These are phyloP conservation scores for Scaptomyza tumidula DNA, from an alignment of 2,888 invertebrate genomes.

Conservation along the genomic window DNA sequence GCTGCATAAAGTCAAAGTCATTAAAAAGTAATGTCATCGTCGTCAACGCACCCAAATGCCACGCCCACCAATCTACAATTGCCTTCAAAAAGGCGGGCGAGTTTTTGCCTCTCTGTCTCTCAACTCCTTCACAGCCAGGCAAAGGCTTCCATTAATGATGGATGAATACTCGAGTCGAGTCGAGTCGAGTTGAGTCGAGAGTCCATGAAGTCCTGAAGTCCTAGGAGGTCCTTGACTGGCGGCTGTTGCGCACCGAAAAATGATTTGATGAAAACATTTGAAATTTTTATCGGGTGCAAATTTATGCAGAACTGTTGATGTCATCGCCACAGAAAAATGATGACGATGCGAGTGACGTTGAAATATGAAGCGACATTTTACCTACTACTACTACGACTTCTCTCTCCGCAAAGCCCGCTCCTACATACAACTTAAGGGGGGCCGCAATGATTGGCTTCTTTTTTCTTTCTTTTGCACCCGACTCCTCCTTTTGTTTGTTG, in stretches of 20 bases:
- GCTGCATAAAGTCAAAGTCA: slow-evolving; percentile 80
- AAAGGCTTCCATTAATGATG: slow-evolving; percentile 70
- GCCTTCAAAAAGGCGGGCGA: slow-evolving; percentile 5
- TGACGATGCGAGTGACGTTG: slow-evolving; percentile 79
- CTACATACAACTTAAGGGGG: slow-evolving; percentile 24
- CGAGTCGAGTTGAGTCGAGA: slow-evolving; percentile 15
- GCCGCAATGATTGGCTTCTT: slow-evolving; percentile 61
- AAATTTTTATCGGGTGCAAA: slow-evolving; percentile 82
- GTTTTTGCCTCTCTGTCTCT: slow-evolving; percentile 12
- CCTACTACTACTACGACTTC: slow-evolving; percentile 33
- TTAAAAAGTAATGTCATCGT: slow-evolving; percentile 78
- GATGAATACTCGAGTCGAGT: slow-evolving; percentile 62
- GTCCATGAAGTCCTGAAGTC: slow-evolving; percentile 7
- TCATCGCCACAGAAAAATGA: slow-evolving; percentile 76
- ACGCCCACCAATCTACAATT: slow-evolving; percentile 40
- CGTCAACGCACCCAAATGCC: slow-evolving; percentile 65
- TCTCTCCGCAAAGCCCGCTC: not conserved
- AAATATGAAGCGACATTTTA: slow-evolving; percentile 75
- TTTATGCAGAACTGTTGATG: slow-evolving; percentile 83
- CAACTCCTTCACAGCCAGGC: slow-evolving; percentile 59
- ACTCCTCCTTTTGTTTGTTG: slow-evolving; percentile 4
- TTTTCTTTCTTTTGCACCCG: slow-evolving; percentile 2
- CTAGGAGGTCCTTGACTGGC: slow-evolving; percentile 28
- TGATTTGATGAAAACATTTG: slow-evolving; percentile 81
- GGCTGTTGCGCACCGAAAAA: slow-evolving; percentile 60